Percentiles rank a stretch among this genome's conserved stretches.
These are phyloP conservation scores for Periphyllus acericola DNA, from an alignment of 2,888 invertebrate genomes.

Conservation along the genomic window DNA sequence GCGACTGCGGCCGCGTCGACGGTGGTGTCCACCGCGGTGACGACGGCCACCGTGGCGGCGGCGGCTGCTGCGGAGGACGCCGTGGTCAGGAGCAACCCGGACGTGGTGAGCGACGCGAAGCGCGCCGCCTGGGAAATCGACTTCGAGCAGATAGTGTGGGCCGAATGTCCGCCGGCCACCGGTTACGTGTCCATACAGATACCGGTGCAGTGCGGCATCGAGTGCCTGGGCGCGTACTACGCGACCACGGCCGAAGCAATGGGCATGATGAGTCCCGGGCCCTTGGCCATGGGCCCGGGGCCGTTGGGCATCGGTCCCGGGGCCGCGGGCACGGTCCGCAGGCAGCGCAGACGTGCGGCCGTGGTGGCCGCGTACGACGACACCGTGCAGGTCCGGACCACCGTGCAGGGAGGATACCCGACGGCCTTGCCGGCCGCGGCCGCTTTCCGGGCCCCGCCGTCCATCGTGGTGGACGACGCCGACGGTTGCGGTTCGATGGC, in stretches of 20 bases:
- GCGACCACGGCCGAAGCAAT: conserved; percentile 67
- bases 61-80: background rate
- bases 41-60: conserved; percentile 63
- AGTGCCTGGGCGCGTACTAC: conserved; percentile 72
- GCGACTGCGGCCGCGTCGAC: background rate
- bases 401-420: conserved; percentile 40
- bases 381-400: conserved; percentile 35
- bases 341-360: conserved; percentile 23
- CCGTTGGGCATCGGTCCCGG: too few relatives aligned
- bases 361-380: conserved; percentile 45
- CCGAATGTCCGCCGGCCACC: conserved; percentile 69
- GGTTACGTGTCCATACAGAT: conserved; percentile 64
- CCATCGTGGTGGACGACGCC: conserved; percentile 25
- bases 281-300: background rate
- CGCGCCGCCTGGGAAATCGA: conserved; percentile 67
- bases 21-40: conserved; percentile 66
- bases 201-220: conserved; percentile 72
- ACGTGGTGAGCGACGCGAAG: conserved; percentile 81
- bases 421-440: background rate
- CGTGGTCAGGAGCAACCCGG: conserved; percentile 80
- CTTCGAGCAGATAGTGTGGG: conserved; percentile 63
- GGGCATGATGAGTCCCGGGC: background rate
- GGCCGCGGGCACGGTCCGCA: background rate
- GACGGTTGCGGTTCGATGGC: background rate
- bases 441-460: background rate